A percentile compares a stretch with the other conserved stretches of the same genome.
Evolutionary conservation across 1,140 invertebrate species (phyloP).

Genomic region (Eubasilissa regina): DNA sequence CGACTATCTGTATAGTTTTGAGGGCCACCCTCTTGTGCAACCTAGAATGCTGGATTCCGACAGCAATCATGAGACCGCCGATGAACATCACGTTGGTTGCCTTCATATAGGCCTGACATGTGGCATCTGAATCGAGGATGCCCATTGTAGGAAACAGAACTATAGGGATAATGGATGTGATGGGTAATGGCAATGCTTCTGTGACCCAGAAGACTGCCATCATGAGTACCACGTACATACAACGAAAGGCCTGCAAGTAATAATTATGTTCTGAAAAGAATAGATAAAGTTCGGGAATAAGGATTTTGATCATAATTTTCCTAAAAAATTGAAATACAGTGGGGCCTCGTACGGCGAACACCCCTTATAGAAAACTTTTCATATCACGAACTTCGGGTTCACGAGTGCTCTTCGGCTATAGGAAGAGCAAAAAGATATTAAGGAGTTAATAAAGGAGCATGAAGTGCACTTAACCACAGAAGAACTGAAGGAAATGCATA

Average conservation of each 20-base stretch:
- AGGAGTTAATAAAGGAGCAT: no score
- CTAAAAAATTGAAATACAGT: no score
- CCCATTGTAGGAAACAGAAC: slow-evolving; percentile 86
- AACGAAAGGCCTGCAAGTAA: slow-evolving; percentile 73
- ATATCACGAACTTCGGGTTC: no score
- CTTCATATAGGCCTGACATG: slow-evolving; percentile 83
- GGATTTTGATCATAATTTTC: neutral
- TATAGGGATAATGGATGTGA: slow-evolving; percentile 88
- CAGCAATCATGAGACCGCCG: slow-evolving; percentile 86
- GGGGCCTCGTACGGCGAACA: no score
- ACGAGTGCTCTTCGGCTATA: no score
- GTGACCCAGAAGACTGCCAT: slow-evolving; percentile 91
- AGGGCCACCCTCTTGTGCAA: slow-evolving; percentile 89
- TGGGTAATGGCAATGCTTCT: slow-evolving; percentile 84
- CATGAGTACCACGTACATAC: slow-evolving; percentile 84
- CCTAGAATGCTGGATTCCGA: slow-evolving; percentile 88
- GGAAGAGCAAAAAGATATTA: no score
- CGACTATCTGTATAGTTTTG: slow-evolving; percentile 83
- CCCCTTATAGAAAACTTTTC: no score
- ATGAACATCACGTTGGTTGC: slow-evolving; percentile 92
- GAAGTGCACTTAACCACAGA: no score
- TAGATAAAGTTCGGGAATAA: neutral
- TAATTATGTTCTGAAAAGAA: neutral
- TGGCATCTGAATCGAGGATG: slow-evolving; percentile 76
- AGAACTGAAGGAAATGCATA: no score